Base-by-base conservation (phyloP, 2,113 vertebrate species). In the Pagrus major region DNA sequence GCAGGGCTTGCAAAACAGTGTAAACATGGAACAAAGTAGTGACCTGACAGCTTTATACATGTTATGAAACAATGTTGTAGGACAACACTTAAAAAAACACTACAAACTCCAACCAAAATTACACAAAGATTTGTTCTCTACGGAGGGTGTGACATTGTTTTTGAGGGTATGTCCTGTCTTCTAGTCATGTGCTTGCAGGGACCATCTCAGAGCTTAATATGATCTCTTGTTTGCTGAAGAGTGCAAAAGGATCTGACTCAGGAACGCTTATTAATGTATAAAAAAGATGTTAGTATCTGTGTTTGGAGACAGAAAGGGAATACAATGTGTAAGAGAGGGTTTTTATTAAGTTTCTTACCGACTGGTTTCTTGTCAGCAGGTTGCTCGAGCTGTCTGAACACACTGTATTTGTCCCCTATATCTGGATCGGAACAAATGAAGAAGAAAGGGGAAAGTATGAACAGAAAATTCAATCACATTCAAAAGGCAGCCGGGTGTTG, bases 401-500 rank as follows among this genome's bases (percentile, higher is more conserved):
- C 98, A 46, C 97, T 99, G 80, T 99, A 99, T 90, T 97, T 99
- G 91, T 99, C 98, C 75, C 96, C 96, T 90, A 81, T 82, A 86
- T 97, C 97, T 98, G 85, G 25, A 84, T 44, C 1, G 39, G n/a
- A 64, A 71, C 1, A 91, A 91, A 92, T 4, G 85, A 56, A 82
- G 31, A 65, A 55, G 9, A 29, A 31, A 9, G 46, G 27, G 23
- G 9, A 33, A 29, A 64, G 33, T 39, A 49, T 56, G 8, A 75
- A 54, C 25, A 71, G 44, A 39, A 68, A 83, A 74, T 15, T 25
- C 6, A 83, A 46, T n/a, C 18, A 61, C n/a, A 73, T 59, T 6
- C 16, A 29, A 39, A 35, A 63, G 16, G 5, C 21, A 41, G 9
- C 27, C 16, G 47, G 5, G 18, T 66, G 44, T 21, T 39, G 15